Evolutionary conservation across 2,113 vertebrate genomes (phyloP).

Genomic region (Spizaetus ornatus): DNA sequence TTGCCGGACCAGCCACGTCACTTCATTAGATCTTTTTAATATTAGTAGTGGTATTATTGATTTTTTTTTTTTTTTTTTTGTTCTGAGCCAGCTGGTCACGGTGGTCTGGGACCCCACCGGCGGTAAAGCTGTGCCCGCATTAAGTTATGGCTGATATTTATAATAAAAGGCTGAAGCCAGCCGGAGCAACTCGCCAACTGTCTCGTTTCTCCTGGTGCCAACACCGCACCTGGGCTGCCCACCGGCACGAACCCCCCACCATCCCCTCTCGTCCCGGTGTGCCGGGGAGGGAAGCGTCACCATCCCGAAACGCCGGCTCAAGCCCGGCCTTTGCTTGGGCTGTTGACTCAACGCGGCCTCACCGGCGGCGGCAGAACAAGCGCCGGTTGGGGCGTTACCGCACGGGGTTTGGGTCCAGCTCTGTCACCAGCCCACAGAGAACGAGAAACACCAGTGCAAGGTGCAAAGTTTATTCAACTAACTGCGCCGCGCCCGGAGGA

Average conservation of each 20-base stretch:
- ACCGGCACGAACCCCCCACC: too few relatives aligned
- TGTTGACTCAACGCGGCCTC: not conserved
- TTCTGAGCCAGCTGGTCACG: not conserved
- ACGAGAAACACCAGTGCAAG: not conserved
- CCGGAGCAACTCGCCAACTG: accelerated
- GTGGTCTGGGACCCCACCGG: not conserved
- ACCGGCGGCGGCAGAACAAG: too few relatives aligned
- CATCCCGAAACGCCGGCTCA: too few relatives aligned
- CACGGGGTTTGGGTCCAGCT: not conserved
- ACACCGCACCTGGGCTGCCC: too few relatives aligned
- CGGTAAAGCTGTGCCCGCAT: not conserved
- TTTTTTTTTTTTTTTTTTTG: not conserved
- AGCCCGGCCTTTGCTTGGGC: not conserved
- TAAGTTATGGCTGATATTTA: not conserved
- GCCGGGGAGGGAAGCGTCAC: too few relatives aligned
- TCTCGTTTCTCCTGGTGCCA: not conserved
- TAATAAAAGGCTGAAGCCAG: not conserved
- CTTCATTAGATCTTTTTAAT: too few relatives aligned
- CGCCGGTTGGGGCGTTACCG: not conserved
- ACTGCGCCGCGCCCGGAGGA: too few relatives aligned
- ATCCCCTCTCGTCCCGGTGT: too few relatives aligned
- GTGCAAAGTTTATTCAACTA: too few relatives aligned
- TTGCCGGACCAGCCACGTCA: accelerated
- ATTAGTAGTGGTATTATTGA: too few relatives aligned
- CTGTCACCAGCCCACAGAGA: not conserved